Percentiles rank a stretch among this genome's conserved stretches.
Conservation (phyloP, 1,140 invertebrate genomes). For the Pseudomyrmex cubaensis region DNA sequence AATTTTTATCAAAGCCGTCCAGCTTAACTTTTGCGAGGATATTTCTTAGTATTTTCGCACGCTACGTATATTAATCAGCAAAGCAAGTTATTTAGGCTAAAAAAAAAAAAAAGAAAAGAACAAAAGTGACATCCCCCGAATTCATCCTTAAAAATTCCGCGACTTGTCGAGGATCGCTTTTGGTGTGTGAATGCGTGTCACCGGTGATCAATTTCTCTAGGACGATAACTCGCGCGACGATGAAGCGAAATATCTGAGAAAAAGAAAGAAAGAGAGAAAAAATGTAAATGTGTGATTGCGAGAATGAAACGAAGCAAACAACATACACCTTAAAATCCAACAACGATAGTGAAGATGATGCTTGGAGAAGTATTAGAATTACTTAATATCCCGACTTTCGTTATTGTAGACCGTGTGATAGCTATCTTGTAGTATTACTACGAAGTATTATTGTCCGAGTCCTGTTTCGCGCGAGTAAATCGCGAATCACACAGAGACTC, state of each 20-base stretch:
- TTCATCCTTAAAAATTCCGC: constrained; percentile 44
- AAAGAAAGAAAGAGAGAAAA: constrained; percentile 1
- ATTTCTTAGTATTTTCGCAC: constrained; percentile 85
- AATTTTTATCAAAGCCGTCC: constrained; percentile 86
- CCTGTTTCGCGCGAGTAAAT: constrained; percentile 10
- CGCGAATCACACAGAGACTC: background rate
- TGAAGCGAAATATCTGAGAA: constrained; percentile 3
- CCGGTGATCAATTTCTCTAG: constrained; percentile 36
- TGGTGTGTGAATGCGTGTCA: constrained; percentile 48
- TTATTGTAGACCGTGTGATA: constrained; percentile 55
- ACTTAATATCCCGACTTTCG: constrained; percentile 25
- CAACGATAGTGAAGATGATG: constrained; percentile 53
- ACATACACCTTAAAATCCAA: constrained; percentile 36
- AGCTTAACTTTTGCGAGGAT: constrained; percentile 85
- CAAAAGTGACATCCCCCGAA: too few relatives aligned
- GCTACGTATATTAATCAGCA: constrained; percentile 76
- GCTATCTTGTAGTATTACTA: constrained; percentile 30
- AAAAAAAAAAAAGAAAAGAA: too few relatives aligned
- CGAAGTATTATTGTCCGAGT: constrained; percentile 29
- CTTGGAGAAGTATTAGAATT: constrained; percentile 44
- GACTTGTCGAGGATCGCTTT: constrained; percentile 58
- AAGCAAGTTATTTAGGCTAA: constrained; percentile 73
- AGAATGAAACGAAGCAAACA: background rate
- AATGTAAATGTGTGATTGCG: background rate
- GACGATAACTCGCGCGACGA: constrained; percentile 44